These are phyloP conservation scores for Ondatra zibethicus DNA, from an alignment of 2,113 vertebrate species.

Conservation along the genomic window DNA sequence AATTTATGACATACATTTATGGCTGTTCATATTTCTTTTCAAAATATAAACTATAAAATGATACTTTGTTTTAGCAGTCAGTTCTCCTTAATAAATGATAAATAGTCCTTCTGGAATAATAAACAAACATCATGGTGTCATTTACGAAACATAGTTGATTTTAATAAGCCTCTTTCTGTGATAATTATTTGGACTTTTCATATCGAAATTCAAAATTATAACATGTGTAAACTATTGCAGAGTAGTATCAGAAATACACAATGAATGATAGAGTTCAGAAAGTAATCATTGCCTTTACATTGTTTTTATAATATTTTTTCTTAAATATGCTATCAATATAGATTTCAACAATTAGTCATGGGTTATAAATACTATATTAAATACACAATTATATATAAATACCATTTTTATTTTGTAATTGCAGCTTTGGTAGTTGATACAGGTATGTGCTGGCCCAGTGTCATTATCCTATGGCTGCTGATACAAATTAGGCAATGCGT, in stretches of 20 bases:
- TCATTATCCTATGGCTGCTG: not conserved
- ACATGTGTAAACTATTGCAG: not conserved
- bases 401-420: not conserved
- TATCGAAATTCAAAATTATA: not conserved
- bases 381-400: not conserved
- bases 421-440: not conserved
- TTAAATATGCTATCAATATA: not conserved
- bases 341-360: not conserved
- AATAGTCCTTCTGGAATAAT: not conserved
- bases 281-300: not conserved
- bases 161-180: not conserved
- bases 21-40: not conserved
- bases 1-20: fast-evolving
- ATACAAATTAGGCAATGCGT: not conserved
- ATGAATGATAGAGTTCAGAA: not conserved
- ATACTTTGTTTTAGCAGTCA: not conserved
- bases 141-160: not conserved
- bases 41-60: not conserved
- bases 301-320: not conserved
- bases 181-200: not conserved
- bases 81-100: not conserved
- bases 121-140: not conserved
- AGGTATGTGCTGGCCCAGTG: not conserved
- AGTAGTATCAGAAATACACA: not conserved
- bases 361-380: not conserved